A percentile compares a stretch with the other conserved stretches of the same genome.
These are phyloP conservation scores for Aphodius sticticus DNA, from an alignment of 2,888 invertebrate genomes.

Conservation along the genomic window DNA sequence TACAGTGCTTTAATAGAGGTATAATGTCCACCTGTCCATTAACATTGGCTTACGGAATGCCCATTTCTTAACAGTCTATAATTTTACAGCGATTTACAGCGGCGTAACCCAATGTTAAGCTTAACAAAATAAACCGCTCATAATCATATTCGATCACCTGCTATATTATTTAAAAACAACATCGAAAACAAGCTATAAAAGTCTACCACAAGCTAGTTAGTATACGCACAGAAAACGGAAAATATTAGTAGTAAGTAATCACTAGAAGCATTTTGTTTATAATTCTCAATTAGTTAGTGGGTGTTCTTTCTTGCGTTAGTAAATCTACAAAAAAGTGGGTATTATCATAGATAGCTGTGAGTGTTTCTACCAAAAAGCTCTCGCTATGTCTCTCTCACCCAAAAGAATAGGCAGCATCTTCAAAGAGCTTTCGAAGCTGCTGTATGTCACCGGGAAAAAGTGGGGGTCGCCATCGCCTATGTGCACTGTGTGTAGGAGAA, in stretches of 20 bases:
- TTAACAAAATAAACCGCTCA: no score
- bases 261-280: no score
- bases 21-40: no score
- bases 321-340: neutral
- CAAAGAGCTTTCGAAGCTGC: constrained; percentile 79
- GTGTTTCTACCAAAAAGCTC: constrained; percentile 6
- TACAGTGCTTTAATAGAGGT: no score
- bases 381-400: constrained; percentile 51
- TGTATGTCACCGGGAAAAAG: constrained; percentile 81
- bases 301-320: no score
- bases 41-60: no score
- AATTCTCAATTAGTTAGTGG: no score
- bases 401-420: constrained; percentile 70
- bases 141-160: neutral
- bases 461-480: constrained; percentile 86
- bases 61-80: no score
- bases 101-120: no score
- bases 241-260: neutral
- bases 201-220: neutral
- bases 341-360: neutral
- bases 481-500: constrained; percentile 63
- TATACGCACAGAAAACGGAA: neutral
- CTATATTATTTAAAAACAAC: neutral
- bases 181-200: neutral
- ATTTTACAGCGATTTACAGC: no score